These are phyloP conservation scores for Brevipalpus yothersi DNA, from an alignment of 1,140 invertebrate species.

Conservation along the genomic window DNA sequence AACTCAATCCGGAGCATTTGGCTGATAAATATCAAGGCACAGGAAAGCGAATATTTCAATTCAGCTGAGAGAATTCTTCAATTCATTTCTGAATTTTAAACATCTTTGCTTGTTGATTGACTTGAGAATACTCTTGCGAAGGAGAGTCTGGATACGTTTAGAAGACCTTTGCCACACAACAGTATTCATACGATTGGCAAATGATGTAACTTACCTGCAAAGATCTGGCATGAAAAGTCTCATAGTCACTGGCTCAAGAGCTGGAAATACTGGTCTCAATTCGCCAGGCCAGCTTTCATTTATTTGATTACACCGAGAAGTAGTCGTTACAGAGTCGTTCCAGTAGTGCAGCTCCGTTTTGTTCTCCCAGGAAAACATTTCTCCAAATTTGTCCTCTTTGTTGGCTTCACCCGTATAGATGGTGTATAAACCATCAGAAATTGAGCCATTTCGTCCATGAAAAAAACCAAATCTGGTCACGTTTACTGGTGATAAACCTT, in stretches of 20 bases:
- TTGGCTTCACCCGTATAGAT: constrained; percentile 17
- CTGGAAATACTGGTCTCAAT: constrained; percentile 4
- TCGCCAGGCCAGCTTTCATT: constrained; percentile 4
- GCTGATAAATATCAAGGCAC: no score
- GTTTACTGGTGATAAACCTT: constrained; percentile 10
- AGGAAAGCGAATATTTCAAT: no score
- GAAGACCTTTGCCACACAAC: no score
- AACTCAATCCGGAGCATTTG: no score
- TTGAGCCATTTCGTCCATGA: constrained; percentile 10
- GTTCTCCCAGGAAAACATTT: constrained; percentile 18
- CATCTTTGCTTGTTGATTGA: no score
- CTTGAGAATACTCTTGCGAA: no score
- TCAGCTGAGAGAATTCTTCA: no score
- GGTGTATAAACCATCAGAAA: constrained; percentile 17
- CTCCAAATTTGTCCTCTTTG: constrained; percentile 15
- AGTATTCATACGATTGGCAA: no score
- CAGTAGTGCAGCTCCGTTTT: background rate
- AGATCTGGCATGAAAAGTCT: constrained; percentile 6
- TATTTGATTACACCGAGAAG: background rate
- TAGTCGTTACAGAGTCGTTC: background rate
- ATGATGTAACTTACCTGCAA: constrained; percentile 9
- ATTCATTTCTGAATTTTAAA: no score
- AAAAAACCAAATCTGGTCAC: constrained; percentile 14
- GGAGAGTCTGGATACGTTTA: no score
- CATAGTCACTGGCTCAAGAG: background rate